phyloP scores from a whole-genome alignment of 2,888 invertebrate genomes.

The Ochropleura leucogaster region DNA sequence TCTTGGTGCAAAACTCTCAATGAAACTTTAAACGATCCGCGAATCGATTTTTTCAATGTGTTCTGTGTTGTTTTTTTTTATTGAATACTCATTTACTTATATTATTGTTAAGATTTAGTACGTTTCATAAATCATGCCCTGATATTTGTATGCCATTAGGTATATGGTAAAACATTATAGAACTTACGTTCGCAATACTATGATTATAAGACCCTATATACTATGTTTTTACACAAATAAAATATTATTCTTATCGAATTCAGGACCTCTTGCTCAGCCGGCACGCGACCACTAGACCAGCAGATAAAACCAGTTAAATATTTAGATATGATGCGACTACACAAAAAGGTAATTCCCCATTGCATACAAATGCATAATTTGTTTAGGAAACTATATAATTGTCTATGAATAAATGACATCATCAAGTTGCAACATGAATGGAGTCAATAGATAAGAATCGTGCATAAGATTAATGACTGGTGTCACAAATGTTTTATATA shows the following conservation, averaged over 20 bases:
- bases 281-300: neutral
- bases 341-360: conserved; percentile 26
- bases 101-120: too few species aligned
- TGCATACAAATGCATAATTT: neutral
- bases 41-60: too few species aligned
- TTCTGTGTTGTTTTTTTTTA: too few species aligned
- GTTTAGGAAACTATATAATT: conserved; percentile 1
- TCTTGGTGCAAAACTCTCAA: neutral
- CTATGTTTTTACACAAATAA: too few species aligned
- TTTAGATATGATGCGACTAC: neutral
- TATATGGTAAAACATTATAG: too few species aligned
- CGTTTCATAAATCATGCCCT: too few species aligned
- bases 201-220: too few species aligned
- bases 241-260: too few species aligned
- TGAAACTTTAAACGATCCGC: neutral
- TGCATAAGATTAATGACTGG: neutral
- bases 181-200: too few species aligned
- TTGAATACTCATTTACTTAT: too few species aligned
- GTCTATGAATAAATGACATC: conserved; percentile 3
- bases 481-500: neutral
- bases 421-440: conserved; percentile 19
- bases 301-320: neutral
- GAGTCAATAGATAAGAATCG: conserved; percentile 21
- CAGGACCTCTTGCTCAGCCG: neutral
- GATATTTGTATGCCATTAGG: too few species aligned